Evolutionary conservation across 1,140 invertebrate genomes (phyloP).

Genomic region (Luehdorfia chinensis): DNA sequence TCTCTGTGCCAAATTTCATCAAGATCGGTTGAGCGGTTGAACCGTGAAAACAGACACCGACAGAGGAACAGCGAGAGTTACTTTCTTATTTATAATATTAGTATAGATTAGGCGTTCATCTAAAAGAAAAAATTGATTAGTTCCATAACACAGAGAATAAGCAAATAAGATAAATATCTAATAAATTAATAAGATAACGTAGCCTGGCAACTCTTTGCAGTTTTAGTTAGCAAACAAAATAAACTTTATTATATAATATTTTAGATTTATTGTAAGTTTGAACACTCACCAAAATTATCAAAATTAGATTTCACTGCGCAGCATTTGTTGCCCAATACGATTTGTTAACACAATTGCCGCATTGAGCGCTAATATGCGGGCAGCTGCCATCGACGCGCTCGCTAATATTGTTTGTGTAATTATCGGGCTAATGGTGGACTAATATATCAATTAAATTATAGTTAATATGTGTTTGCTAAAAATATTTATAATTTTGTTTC

Average conservation of each 20-base stretch:
- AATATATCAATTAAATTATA: slow-evolving; percentile 16
- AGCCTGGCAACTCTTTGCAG: too few relatives aligned
- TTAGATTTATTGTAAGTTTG: slow-evolving; percentile 3
- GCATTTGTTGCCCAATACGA: slow-evolving; percentile 10
- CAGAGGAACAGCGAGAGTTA: too few relatives aligned
- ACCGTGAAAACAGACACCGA: too few relatives aligned
- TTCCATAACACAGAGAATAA: too few relatives aligned
- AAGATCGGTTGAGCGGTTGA: too few relatives aligned
- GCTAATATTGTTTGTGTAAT: slow-evolving; percentile 17
- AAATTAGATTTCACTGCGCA: slow-evolving; percentile 13
- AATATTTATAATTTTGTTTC: neutral
- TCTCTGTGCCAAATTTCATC: too few relatives aligned
- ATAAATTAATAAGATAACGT: too few relatives aligned
- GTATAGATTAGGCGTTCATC: too few relatives aligned
- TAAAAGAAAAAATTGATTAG: too few relatives aligned
- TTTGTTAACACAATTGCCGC: slow-evolving; percentile 17
- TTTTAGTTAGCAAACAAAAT: too few relatives aligned
- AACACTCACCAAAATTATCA: slow-evolving; percentile 14
- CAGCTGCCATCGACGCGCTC: slow-evolving; percentile 8
- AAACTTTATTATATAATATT: neutral
- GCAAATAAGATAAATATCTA: too few relatives aligned
- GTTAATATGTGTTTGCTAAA: neutral
- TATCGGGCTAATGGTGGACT: slow-evolving; percentile 11
- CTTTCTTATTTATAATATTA: too few relatives aligned
- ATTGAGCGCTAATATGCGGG: slow-evolving; percentile 10